Conservation (phyloP, 2,888 invertebrate genomes). For the Lepidocyrtoides sp. region DNA sequence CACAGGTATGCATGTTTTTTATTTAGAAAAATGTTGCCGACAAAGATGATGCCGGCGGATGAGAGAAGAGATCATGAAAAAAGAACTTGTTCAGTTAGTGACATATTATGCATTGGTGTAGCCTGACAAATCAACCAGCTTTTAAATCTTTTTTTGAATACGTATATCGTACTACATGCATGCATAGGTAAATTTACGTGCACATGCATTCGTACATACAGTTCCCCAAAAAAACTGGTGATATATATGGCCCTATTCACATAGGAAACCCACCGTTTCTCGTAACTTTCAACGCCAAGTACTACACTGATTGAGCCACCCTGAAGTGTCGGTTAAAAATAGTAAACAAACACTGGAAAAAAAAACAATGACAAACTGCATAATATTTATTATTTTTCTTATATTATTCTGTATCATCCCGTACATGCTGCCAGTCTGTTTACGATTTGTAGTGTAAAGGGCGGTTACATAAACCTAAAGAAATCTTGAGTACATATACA, state of each 20-base stretch:
- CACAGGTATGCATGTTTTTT: conserved; percentile 24
- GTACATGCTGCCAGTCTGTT: no score
- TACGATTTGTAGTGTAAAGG: no score
- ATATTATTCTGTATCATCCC: no score
- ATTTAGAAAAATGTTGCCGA: conserved; percentile 65
- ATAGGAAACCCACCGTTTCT: no score
- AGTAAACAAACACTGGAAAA: neutral
- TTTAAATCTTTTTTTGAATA: neutral
- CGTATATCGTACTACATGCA: no score
- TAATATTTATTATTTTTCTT: no score
- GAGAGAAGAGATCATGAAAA: conserved; percentile 50
- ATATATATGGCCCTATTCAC: no score
- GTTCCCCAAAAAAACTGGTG: no score
- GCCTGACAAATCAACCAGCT: conserved; percentile 59
- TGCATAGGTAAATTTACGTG: no score
- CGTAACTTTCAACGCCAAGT: no score
- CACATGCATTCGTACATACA: no score
- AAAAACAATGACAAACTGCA: no score
- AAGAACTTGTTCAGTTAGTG: conserved; percentile 76
- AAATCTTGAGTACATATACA: neutral
- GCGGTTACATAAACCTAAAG: neutral
- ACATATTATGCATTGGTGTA: conserved; percentile 75
- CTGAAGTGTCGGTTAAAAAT: neutral
- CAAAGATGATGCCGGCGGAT: conserved; percentile 75
- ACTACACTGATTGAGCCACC: neutral